Percentiles rank a stretch among this genome's conserved stretches.
phyloP scores from a whole-genome alignment of 1,140 invertebrate species.

The Latrodectus geometricus region DNA sequence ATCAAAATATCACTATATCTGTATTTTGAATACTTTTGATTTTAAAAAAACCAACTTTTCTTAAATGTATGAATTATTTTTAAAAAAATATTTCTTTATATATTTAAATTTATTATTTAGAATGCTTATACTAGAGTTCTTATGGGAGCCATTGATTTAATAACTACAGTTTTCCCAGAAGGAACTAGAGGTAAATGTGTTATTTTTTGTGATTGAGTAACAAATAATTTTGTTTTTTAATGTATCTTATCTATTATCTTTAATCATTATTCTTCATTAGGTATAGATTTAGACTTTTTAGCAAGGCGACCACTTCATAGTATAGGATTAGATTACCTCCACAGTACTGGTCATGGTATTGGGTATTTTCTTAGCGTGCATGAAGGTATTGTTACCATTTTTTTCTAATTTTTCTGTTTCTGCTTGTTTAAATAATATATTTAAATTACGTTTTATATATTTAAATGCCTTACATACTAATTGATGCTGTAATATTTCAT shows the following conservation, averaged over 20 bases:
- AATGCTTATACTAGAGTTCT: slow-evolving; percentile 94
- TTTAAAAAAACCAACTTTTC: neutral
- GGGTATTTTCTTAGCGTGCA: slow-evolving; percentile 97
- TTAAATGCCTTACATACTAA: no score
- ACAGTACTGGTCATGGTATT: slow-evolving; percentile 97
- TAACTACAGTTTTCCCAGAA: slow-evolving; percentile 81
- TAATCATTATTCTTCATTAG: slow-evolving; percentile 21
- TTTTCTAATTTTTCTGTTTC: no score
- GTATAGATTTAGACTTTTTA: slow-evolving; percentile 79
- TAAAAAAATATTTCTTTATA: no score
- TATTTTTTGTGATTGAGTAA: neutral
- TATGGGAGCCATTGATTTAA: slow-evolving; percentile 88
- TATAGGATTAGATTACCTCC: slow-evolving; percentile 93
- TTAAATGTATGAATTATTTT: no score
- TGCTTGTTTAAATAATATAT: no score
- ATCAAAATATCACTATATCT: neutral
- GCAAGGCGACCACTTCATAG: slow-evolving; percentile 90
- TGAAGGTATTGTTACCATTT: slow-evolving; percentile 74
- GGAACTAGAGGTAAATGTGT: slow-evolving; percentile 71
- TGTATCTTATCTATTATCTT: neutral
- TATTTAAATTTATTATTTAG: slow-evolving; percentile 8
- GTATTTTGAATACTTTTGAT: neutral
- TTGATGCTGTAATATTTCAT: no score
- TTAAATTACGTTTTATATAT: no score
- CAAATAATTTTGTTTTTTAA: neutral